Conservation (phyloP, 2,888 invertebrate genomes). For the Sphinx pinastri region DNA sequence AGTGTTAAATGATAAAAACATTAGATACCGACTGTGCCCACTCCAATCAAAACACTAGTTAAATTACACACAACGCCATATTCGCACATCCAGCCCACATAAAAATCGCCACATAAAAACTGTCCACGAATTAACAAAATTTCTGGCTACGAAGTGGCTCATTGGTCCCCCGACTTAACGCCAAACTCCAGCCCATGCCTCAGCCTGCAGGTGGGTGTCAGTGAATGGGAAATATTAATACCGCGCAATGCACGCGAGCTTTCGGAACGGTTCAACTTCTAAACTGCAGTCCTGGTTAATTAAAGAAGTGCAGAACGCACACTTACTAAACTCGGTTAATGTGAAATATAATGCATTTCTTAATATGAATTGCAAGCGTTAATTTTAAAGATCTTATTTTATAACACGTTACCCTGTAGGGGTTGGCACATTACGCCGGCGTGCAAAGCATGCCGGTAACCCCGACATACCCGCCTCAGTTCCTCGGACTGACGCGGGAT, state of each 20-base stretch:
- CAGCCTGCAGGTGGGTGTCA: conserved; percentile 32
- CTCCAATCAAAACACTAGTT: too few relatives aligned
- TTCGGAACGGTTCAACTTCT: conserved; percentile 45
- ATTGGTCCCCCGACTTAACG: not conserved
- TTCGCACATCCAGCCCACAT: too few relatives aligned
- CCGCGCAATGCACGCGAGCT: conserved; percentile 48
- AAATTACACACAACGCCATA: too few relatives aligned
- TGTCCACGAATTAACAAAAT: not conserved
- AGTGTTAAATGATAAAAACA: too few relatives aligned
- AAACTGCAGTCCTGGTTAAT: conserved; percentile 31
- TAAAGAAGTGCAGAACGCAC: conserved; percentile 26
- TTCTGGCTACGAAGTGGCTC: not conserved
- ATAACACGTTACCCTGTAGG: too few relatives aligned
- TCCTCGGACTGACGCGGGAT: too few relatives aligned
- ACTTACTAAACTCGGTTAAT: conserved; percentile 14
- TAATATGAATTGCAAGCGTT: not conserved
- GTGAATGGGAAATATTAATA: conserved; percentile 52
- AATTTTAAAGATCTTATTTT: too few relatives aligned
- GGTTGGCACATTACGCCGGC: too few relatives aligned
- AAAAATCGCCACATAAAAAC: too few relatives aligned
- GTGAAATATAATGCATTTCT: conserved; percentile 10
- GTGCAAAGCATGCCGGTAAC: too few relatives aligned
- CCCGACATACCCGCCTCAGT: too few relatives aligned
- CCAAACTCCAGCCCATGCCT: conserved; percentile 24
- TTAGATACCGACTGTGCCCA: too few relatives aligned